Conservation (phyloP, 1,140 invertebrate genomes). For the Brachionus rotundiformis region DNA sequence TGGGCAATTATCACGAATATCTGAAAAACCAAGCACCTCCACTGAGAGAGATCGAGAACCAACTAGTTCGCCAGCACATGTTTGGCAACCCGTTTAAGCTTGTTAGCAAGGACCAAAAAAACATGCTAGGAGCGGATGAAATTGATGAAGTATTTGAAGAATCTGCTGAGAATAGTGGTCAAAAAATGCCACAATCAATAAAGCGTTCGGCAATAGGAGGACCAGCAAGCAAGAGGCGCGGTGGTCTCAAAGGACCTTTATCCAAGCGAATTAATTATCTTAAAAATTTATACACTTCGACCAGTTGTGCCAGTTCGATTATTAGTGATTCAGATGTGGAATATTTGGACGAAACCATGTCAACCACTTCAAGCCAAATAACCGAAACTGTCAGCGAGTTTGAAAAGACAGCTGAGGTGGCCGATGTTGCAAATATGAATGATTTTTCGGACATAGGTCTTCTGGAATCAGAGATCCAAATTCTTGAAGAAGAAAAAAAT, state of each 20-base stretch:
- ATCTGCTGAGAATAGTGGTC: slow-evolving; percentile 18
- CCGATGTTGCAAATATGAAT: slow-evolving; percentile 23
- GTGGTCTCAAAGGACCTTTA: slow-evolving; percentile 37
- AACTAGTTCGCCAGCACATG: slow-evolving; percentile 93
- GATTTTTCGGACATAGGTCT: slow-evolving; percentile 19
- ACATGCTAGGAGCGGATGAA: slow-evolving; percentile 40
- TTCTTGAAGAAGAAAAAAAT: not conserved
- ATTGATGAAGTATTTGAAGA: slow-evolving; percentile 51
- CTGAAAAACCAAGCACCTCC: slow-evolving; percentile 87
- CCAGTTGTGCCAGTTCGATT: slow-evolving; percentile 38
- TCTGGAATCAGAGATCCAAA: not conserved
- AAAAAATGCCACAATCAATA: slow-evolving; percentile 6
- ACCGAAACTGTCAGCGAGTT: not conserved
- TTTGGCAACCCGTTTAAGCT: slow-evolving; percentile 99
- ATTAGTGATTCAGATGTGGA: slow-evolving; percentile 43
- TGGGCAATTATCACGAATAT: slow-evolving; percentile 99
- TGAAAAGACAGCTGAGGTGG: not conserved
- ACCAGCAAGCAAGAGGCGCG: slow-evolving; percentile 38
- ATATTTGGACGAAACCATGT: slow-evolving; percentile 30
- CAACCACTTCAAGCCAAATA: not conserved
- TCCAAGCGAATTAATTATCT: slow-evolving; percentile 50
- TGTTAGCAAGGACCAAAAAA: slow-evolving; percentile 49
- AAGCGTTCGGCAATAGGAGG: slow-evolving; percentile 32
- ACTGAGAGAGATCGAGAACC: slow-evolving; percentile 87
- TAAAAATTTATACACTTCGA: slow-evolving; percentile 36